phyloP scores from a whole-genome alignment of 1,140 invertebrate species.

The Drosophila rufa region DNA sequence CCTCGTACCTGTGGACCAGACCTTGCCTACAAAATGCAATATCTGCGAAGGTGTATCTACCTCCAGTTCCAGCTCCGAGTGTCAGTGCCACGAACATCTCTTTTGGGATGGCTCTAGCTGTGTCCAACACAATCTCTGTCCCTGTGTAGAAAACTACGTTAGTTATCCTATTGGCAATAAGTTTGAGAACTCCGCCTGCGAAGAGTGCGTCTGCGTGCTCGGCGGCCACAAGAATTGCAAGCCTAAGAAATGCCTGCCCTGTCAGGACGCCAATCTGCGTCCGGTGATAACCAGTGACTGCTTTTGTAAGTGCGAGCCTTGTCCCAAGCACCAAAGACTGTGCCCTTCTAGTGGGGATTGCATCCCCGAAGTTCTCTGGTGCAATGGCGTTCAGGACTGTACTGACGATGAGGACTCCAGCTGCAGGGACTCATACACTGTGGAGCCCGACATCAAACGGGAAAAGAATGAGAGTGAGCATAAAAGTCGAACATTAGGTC shows the following conservation, averaged over 20 bases:
- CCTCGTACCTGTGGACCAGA: constrained; percentile 36
- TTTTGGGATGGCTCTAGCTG: constrained; percentile 92
- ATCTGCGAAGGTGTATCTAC: constrained; percentile 57
- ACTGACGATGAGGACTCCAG: constrained; percentile 91
- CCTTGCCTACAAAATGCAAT: constrained; percentile 63
- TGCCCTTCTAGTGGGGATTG: constrained; percentile 92
- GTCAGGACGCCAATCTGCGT: constrained; percentile 86
- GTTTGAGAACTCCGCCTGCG: constrained; percentile 90
- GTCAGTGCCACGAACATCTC: constrained; percentile 85
- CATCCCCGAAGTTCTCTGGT: constrained; percentile 90
- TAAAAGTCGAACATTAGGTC: neutral
- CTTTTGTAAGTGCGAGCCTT: constrained; percentile 91
- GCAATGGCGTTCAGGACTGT: constrained; percentile 93
- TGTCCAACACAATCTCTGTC: constrained; percentile 89
- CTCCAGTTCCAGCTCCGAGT: constrained; percentile 50
- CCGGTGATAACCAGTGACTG: constrained; percentile 86
- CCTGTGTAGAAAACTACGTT: constrained; percentile 90
- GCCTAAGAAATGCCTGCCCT: constrained; percentile 89
- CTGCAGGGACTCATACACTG: constrained; percentile 86
- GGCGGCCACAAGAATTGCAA: constrained; percentile 89
- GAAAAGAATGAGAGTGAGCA: constrained; percentile 68
- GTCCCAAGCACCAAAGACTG: constrained; percentile 87
- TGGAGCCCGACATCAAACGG: constrained; percentile 46
- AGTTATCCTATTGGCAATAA: constrained; percentile 90
- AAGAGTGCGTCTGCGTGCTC: constrained; percentile 91